Base-by-base conservation (phyloP, 2,113 vertebrate genomes). In the Anguilla japonica region DNA sequence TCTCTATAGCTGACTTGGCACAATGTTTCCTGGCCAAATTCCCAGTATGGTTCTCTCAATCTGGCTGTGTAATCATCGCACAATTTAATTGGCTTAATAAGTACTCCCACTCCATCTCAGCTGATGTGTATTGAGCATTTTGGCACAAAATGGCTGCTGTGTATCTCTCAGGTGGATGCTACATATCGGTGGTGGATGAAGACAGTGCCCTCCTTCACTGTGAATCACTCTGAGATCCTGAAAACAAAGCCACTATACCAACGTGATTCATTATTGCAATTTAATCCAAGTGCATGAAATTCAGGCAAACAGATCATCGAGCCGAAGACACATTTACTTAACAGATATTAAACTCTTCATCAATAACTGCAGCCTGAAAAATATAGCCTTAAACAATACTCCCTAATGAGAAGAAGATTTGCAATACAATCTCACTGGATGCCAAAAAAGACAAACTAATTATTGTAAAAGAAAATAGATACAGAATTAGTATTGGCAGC, bases 401-500 rank as follows among this genome's bases (percentile, higher is more conserved):
- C 71, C 71, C n/a, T 34, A 8, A 75, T 34, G 26, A 34, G 71
- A 75, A 75, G 5, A 34, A 29, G 20, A 34, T 29, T 75, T n/a
- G 71, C 26, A 75, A 34, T 34, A 29, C 71, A 75, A 75, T 29
- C n/a, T 29, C n/a, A 34, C 26, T 11, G n/a, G 71, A 75, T 7
- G 71, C 71, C 88, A 83, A 85, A 87, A 20, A 87, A 29, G 41
- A 82, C 83, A 82, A 82, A 85, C 85, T 84, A 86, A 90, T 90
- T 88, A 86, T 78, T 81, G 71, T 82, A 83, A 75, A 86, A 89
- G 81, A 90, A 90, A 92, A 94, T 91, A 91, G 87, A 91, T 92
- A 88, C 87, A 90, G 78, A 1, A n/a, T 34, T 56, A 43, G 83
- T 88, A 91, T 81, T 89, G 87, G 89, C 63, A 78, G 41, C 87